phyloP scores from a whole-genome alignment of 1,140 invertebrate genomes.

The Spodoptera litura region DNA sequence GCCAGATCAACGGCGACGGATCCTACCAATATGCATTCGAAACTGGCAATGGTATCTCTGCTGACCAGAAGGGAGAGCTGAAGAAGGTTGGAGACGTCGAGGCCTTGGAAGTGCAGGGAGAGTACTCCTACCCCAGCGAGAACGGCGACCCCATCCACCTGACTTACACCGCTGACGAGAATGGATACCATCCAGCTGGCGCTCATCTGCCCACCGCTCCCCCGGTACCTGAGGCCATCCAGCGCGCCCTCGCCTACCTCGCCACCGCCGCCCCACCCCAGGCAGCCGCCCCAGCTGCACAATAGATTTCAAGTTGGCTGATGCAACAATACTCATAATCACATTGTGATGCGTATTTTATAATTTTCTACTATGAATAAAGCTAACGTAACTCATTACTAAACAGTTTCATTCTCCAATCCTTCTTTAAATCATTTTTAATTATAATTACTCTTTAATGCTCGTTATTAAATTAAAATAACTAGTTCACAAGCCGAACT shows the following conservation, averaged over 20 bases:
- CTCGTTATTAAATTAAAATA: constrained; percentile 16
- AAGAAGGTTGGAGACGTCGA: constrained; percentile 88
- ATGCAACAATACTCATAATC: constrained; percentile 60
- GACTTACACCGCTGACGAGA: constrained; percentile 92
- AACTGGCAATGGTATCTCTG: constrained; percentile 91
- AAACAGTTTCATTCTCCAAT: not conserved
- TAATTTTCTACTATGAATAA: constrained; percentile 54
- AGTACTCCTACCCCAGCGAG: constrained; percentile 89
- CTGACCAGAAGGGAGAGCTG: constrained; percentile 89
- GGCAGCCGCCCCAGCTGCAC: constrained; percentile 28
- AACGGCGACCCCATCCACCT: constrained; percentile 87
- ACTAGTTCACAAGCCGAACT: constrained; percentile 11
- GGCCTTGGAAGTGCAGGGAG: constrained; percentile 87
- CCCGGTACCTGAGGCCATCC: constrained; percentile 85
- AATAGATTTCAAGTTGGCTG: constrained; percentile 55
- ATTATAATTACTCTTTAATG: not conserved
- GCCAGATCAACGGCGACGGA: constrained; percentile 80
- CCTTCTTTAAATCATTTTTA: not conserved
- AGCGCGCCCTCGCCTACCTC: constrained; percentile 85
- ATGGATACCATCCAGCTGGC: constrained; percentile 89
- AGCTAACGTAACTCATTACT: constrained; percentile 15
- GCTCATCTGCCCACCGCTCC: constrained; percentile 89
- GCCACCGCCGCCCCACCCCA: constrained; percentile 77
- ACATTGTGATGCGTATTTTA: constrained; percentile 55
- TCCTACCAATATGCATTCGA: constrained; percentile 85